Percentiles rank a stretch among this genome's conserved stretches.
These are phyloP conservation scores for Crax fasciolata DNA, from an alignment of 2,797 vertebrate genomes.

Conservation along the genomic window DNA sequence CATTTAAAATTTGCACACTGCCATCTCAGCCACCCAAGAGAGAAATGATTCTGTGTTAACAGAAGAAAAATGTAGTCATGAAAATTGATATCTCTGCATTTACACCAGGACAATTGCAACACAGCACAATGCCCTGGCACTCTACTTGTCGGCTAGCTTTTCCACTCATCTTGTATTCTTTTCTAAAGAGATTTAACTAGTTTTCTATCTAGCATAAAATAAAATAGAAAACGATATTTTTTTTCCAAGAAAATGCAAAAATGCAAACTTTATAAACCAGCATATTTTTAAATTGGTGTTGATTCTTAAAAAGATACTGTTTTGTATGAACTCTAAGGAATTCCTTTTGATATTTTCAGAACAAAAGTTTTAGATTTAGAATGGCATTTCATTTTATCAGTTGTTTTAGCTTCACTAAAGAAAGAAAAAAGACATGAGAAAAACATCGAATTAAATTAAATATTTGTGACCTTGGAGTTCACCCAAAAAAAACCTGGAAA, in stretches of 20 bases:
- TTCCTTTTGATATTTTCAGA: neutral
- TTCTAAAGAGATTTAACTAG: neutral
- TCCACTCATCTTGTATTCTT: neutral
- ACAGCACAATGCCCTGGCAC: neutral
- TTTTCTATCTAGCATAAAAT: neutral
- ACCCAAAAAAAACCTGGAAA: neutral
- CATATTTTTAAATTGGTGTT: neutral
- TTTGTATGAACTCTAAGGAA: neutral
- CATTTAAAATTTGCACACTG: slow-evolving; percentile 14
- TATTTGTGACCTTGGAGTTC: neutral
- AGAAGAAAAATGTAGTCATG: slow-evolving; percentile 25
- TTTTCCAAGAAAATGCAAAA: neutral
- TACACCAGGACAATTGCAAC: slow-evolving; percentile 2
- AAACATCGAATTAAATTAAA: neutral
- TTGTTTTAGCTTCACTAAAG: neutral
- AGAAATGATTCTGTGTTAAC: slow-evolving; percentile 36
- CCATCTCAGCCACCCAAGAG: slow-evolving; percentile 26
- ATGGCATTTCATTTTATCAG: neutral
- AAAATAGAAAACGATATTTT: neutral
- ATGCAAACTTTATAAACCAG: neutral
- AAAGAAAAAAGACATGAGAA: neutral
- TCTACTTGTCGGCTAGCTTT: neutral
- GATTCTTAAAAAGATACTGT: neutral
- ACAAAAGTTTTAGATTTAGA: neutral
- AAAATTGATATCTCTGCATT: neutral